Evolutionary conservation across 2,888 invertebrate species (phyloP), one percentile per base, ranked within the genome.

Genomic region (Chrysopilus asiliformis): DNA sequence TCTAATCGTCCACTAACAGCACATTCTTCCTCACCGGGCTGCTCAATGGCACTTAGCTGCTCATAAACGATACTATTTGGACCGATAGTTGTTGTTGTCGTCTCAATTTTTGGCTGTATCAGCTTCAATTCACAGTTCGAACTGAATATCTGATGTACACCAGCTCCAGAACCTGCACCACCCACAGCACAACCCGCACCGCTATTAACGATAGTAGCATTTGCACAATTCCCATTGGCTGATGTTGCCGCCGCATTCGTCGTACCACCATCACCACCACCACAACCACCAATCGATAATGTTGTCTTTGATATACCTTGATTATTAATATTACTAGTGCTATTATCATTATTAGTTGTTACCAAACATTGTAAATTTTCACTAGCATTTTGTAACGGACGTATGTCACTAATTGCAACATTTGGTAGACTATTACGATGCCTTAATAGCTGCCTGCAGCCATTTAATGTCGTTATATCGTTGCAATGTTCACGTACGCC

Each of bases 1-100:
- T 87, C 86, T 34, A 87, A 68, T 31, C 84, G 73, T 29, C 82
- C 82, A 39, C 83, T 84, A 14, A 85, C 78, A 1, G 77, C 68
- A 47, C 69, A 68, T 40, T 68, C 66, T 40, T 68, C 68, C 34
- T 66, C 64, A n/a, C 35, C 49, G 8, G 26, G 44, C 43, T 17
- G 45, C 39, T 39, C 39, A 13, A 8, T 20, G 14, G 17, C 22
- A 6, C 13, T 16, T 15, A 34, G 13, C 9, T 15, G 14, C 6
- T 22, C 32, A n/a, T n/a, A n/a, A n/a, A n/a, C n/a, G 4, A 9
- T 4, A 12, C 10, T 22, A 19, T 3, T 10, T 8, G 8, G 27
- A 19, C 25, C 7, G 22, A 12, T 12, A 29, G n/a, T 13, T 3
- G 16, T 13, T 7, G 17, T 9, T 3, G n/a, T n/a, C 16, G 12